These are phyloP conservation scores for Nanger granti DNA, from an alignment of 2,113 vertebrate genomes.

Conservation along the genomic window DNA sequence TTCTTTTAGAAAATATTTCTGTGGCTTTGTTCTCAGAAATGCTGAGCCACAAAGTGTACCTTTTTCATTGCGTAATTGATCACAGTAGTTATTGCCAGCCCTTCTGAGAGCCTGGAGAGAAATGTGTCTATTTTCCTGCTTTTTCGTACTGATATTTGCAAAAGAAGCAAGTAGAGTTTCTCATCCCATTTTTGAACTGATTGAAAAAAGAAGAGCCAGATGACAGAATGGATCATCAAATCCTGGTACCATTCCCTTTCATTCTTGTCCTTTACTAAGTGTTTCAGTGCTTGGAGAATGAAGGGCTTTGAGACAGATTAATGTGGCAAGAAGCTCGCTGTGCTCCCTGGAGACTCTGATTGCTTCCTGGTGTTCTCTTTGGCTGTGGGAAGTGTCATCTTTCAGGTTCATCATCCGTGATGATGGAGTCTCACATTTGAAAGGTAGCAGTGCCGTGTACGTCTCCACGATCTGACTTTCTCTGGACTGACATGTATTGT, in stretches of 20 bases:
- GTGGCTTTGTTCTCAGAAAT: slow-evolving; percentile 59
- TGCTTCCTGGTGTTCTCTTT: slow-evolving; percentile 32
- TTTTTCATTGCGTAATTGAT: slow-evolving; percentile 66
- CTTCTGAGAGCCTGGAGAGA: slow-evolving; percentile 46
- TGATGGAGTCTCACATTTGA: slow-evolving; percentile 41
- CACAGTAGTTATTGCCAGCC: slow-evolving; percentile 26
- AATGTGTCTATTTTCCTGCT: slow-evolving; percentile 17
- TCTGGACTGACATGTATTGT: slow-evolving; percentile 37
- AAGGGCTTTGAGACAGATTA: not conserved
- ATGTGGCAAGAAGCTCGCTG: not conserved
- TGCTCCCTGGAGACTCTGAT: not conserved
- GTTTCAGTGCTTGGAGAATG: not conserved
- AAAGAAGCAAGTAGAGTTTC: slow-evolving; percentile 13
- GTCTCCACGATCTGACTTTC: slow-evolving; percentile 5
- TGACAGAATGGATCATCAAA: slow-evolving; percentile 13
- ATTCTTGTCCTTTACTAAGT: not conserved
- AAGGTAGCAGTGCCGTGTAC: not conserved
- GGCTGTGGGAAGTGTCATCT: slow-evolving; percentile 22
- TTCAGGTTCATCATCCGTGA: not conserved
- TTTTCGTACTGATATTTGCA: slow-evolving; percentile 33
- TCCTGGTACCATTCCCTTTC: not conserved
- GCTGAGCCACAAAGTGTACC: not conserved
- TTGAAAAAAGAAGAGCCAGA: slow-evolving; percentile 37
- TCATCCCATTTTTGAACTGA: slow-evolving; percentile 42
- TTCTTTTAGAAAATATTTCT: slow-evolving; percentile 65